These are phyloP conservation scores for Gopherus flavomarginatus DNA, from an alignment of 2,113 vertebrate genomes.

Conservation along the genomic window DNA sequence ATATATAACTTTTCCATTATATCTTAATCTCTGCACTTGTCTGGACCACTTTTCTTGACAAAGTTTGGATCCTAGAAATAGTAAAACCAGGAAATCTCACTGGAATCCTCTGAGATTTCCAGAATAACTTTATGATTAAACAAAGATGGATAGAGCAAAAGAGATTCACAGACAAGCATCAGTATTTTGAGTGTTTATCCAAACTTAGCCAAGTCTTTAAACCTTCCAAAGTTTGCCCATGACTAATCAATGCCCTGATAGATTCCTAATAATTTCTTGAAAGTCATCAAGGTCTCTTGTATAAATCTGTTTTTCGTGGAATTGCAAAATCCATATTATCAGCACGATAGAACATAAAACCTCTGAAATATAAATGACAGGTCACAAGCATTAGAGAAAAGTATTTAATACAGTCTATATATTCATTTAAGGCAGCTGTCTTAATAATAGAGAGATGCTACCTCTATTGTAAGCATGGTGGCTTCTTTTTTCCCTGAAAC, in stretches of 20 bases:
- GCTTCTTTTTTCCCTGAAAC: neutral
- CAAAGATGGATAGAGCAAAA: neutral
- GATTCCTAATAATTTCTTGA: neutral
- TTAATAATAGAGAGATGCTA: neutral
- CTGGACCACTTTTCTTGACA: neutral
- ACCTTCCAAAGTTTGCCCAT: neutral
- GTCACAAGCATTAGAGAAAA: neutral
- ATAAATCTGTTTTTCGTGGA: neutral
- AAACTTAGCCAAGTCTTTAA: neutral
- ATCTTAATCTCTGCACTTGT: neutral
- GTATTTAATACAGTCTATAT: neutral
- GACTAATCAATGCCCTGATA: neutral
- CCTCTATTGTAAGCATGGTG: neutral
- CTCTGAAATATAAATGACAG: neutral
- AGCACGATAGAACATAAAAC: neutral
- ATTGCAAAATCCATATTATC: neutral
- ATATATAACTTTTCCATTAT: neutral
- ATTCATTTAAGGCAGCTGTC: neutral
- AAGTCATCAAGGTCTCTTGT: neutral
- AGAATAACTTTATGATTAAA: neutral
- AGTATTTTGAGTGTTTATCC: neutral
- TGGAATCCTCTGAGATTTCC: neutral
- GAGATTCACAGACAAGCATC: neutral
- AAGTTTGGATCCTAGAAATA: neutral
- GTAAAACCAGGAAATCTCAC: neutral